Evolutionary conservation across 1,140 invertebrate genomes (phyloP).

Genomic region (Pissodes strobi): DNA sequence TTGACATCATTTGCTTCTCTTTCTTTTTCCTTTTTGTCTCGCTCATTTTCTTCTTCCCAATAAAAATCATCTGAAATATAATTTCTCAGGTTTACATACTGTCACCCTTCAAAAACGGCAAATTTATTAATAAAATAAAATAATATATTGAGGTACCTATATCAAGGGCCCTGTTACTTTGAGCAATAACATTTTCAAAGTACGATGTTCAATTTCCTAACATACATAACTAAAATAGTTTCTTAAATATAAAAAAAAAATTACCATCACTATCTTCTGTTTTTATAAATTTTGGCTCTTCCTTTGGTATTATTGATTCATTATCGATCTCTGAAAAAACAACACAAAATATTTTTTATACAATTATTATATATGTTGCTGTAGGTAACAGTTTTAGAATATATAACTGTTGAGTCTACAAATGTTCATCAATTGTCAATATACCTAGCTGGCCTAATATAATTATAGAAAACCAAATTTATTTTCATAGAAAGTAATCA

Average conservation of each 20-base stretch:
- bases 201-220: too few relatives aligned
- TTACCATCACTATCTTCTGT: slow-evolving; percentile 24
- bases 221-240: too few relatives aligned
- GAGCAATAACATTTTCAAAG: too few relatives aligned
- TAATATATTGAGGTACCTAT: background rate
- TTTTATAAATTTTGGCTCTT: slow-evolving; percentile 6
- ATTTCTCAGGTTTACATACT: too few relatives aligned
- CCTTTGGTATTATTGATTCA: background rate
- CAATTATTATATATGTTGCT: too few relatives aligned
- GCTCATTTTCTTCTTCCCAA: slow-evolving; percentile 30
- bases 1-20: slow-evolving; percentile 14
- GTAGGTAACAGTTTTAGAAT: too few relatives aligned
- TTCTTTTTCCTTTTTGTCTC: slow-evolving; percentile 24
- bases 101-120: too few relatives aligned
- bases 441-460: too few relatives aligned
- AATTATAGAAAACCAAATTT: too few relatives aligned
- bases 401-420: too few relatives aligned
- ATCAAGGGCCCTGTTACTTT: too few relatives aligned
- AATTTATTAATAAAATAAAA: background rate
- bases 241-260: background rate
- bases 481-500: background rate
- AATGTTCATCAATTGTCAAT: too few relatives aligned
- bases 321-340: background rate
- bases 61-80: slow-evolving; percentile 27
- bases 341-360: background rate